phyloP scores from a whole-genome alignment of 2,797 vertebrate species.

The Bryconaethiops microstoma region DNA sequence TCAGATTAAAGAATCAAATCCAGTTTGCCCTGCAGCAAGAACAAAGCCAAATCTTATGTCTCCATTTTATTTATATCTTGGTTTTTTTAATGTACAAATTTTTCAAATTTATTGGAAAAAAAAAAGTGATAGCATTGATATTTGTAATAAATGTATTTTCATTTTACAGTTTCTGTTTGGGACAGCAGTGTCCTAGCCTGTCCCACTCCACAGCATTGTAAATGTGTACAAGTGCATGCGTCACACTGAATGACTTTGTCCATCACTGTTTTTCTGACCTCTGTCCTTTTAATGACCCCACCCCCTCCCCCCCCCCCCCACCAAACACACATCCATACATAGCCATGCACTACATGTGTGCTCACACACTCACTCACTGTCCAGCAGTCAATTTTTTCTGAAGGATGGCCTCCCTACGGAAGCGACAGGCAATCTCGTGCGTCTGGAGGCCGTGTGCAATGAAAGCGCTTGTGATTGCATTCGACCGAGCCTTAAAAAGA shows the following conservation, averaged over 20 bases:
- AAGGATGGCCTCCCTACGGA: slow-evolving; percentile 76
- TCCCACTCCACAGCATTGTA: background rate
- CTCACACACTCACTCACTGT: slow-evolving; percentile 65
- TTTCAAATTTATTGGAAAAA: too few relatives aligned
- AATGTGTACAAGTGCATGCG: slow-evolving; percentile 4
- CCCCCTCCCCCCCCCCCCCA: background rate
- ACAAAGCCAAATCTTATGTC: too few relatives aligned
- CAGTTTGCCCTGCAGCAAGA: too few relatives aligned
- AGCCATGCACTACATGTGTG: slow-evolving; percentile 54
- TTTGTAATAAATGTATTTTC: too few relatives aligned
- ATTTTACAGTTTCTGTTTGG: too few relatives aligned
- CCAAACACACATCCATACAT: slow-evolving; percentile 30
- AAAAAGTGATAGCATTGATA: too few relatives aligned
- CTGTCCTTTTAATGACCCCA: slow-evolving; percentile 56
- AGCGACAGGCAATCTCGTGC: slow-evolving; percentile 72
- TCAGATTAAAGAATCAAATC: too few relatives aligned
- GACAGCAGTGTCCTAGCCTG: background rate
- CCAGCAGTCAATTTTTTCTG: slow-evolving; percentile 81
- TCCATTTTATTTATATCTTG: too few relatives aligned
- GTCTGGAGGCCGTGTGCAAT: slow-evolving; percentile 64
- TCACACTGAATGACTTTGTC: background rate
- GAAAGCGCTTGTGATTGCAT: slow-evolving; percentile 81
- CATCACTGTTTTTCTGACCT: slow-evolving; percentile 32
- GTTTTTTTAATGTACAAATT: too few relatives aligned
- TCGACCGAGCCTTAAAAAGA: slow-evolving; percentile 79